Evolutionary conservation across 2,888 invertebrate genomes (phyloP).

Genomic region (Melinopterus prodromus): DNA sequence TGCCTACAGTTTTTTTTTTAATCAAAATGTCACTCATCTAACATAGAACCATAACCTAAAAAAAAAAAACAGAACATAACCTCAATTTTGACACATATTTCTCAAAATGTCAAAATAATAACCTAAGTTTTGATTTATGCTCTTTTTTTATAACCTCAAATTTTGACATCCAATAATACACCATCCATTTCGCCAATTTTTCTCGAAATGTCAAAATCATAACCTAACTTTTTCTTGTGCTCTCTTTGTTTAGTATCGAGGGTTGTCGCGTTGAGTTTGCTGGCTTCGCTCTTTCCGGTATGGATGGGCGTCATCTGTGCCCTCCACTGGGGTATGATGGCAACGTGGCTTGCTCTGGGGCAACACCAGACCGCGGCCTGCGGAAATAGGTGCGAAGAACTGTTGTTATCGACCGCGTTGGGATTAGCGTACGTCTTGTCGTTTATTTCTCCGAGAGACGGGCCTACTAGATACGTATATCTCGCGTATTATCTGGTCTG

Average conservation of each 20-base stretch:
- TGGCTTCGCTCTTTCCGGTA: constrained; percentile 64
- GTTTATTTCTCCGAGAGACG: constrained; percentile 68
- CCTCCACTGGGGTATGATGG: constrained; percentile 67
- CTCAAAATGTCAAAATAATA: too few species aligned
- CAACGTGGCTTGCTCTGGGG: constrained; percentile 63
- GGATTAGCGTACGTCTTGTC: constrained; percentile 69
- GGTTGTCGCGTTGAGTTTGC: constrained; percentile 65
- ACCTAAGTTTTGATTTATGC: too few species aligned
- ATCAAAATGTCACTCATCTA: too few species aligned
- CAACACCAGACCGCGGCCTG: constrained; percentile 61
- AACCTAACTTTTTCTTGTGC: not conserved
- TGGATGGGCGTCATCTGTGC: constrained; percentile 63
- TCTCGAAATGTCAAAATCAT: not conserved
- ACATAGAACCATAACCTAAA: too few species aligned
- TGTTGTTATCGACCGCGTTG: constrained; percentile 63
- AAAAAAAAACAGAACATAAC: too few species aligned
- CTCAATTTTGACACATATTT: too few species aligned
- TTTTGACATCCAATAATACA: not conserved
- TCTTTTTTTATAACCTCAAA: not conserved
- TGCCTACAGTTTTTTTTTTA: too few species aligned
- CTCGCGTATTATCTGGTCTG: constrained; percentile 61
- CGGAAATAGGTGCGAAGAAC: constrained; percentile 59
- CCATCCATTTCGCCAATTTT: not conserved
- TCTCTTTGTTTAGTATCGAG: constrained; percentile 60
- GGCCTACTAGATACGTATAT: constrained; percentile 65